phyloP scores from a whole-genome alignment of 1,140 invertebrate species.

The Calosoma granatense region DNA sequence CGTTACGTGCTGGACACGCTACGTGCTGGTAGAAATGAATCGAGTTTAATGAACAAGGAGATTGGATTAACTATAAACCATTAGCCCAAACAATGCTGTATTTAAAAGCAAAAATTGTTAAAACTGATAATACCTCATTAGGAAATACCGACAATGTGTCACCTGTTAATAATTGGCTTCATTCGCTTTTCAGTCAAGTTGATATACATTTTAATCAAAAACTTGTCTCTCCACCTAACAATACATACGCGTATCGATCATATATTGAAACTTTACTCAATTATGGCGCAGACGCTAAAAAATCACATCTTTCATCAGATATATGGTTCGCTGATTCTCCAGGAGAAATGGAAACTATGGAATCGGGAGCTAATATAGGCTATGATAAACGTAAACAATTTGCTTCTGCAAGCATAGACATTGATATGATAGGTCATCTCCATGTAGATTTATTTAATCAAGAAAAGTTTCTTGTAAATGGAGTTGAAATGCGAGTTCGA shows the following conservation, averaged over 20 bases:
- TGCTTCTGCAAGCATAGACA: background rate
- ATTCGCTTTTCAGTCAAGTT: slow-evolving; percentile 34
- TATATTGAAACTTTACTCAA: slow-evolving; percentile 33
- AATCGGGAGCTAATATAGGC: background rate
- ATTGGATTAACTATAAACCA: too few relatives aligned
- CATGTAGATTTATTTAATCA: too few relatives aligned
- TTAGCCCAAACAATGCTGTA: slow-evolving; percentile 30
- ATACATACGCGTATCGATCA: slow-evolving; percentile 34
- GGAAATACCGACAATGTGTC: slow-evolving; percentile 17
- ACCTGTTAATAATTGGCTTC: slow-evolving; percentile 32
- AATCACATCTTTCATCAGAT: background rate
- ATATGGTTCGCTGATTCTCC: slow-evolving; percentile 3
- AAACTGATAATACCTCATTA: slow-evolving; percentile 16
- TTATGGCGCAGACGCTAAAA: slow-evolving; percentile 3
- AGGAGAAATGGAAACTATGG: background rate
- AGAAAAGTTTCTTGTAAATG: too few relatives aligned
- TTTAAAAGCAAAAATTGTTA: slow-evolving; percentile 27
- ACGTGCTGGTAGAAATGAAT: too few relatives aligned
- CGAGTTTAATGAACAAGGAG: too few relatives aligned
- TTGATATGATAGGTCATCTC: too few relatives aligned
- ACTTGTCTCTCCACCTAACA: slow-evolving; percentile 31
- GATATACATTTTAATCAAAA: slow-evolving; percentile 36
- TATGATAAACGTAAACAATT: too few relatives aligned
- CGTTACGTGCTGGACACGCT: too few relatives aligned
- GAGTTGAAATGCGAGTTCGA: too few relatives aligned